These are phyloP conservation scores for Taenioides sp. DNA, from an alignment of 2,797 vertebrate species.

Conservation along the genomic window DNA sequence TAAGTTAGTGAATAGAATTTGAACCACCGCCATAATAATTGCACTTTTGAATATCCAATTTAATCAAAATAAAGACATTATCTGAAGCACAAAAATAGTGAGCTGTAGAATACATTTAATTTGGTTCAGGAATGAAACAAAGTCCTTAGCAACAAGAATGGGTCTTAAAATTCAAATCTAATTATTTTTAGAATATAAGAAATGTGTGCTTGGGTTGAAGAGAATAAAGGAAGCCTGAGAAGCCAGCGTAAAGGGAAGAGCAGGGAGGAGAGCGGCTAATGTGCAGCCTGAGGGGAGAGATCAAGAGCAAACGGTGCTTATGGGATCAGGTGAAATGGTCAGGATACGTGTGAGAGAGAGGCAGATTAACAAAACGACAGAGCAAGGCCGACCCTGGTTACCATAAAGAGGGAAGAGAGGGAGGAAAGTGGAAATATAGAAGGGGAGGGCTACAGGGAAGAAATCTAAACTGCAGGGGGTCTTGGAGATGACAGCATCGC, in stretches of 20 bases:
- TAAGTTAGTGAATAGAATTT: neutral
- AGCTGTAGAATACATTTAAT: neutral
- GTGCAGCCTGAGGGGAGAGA: constrained; percentile 47
- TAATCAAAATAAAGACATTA: neutral
- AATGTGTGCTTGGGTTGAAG: constrained; percentile 22
- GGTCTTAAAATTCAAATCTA: constrained; percentile 37
- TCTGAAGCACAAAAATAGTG: neutral
- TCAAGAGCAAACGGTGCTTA: constrained; percentile 51
- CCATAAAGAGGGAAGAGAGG: constrained; percentile 23
- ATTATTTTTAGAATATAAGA: constrained; percentile 24
- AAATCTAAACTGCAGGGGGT: constrained; percentile 33
- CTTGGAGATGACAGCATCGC: constrained; percentile 36
- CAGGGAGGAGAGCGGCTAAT: constrained; percentile 40
- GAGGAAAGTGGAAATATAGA: neutral
- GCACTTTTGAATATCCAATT: neutral
- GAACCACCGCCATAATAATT: neutral
- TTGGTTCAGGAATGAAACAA: neutral
- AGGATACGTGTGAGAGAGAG: constrained; percentile 27
- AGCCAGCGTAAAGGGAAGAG: constrained; percentile 2
- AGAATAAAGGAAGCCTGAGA: constrained; percentile 19
- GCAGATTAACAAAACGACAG: constrained; percentile 47
- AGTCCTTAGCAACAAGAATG: neutral
- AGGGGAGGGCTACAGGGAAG: constrained; percentile 20
- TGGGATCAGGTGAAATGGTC: constrained; percentile 59
- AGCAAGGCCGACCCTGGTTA: constrained; percentile 28